These are phyloP conservation scores for Indri indri DNA, from an alignment of 2,113 vertebrate genomes.

Conservation along the genomic window DNA sequence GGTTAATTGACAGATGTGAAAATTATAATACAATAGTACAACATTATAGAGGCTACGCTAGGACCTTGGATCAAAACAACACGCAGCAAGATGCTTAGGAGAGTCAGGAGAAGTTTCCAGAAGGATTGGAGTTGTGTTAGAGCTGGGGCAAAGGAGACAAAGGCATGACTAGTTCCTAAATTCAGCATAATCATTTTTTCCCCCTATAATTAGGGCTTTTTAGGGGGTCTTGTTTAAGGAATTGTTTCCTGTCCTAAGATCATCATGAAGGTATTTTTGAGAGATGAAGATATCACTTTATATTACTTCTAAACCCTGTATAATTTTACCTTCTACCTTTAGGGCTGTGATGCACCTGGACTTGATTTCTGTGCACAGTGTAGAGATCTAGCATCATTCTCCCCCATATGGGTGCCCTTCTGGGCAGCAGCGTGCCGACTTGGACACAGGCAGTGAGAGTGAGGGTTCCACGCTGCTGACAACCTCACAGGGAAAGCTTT, in stretches of 20 bases:
- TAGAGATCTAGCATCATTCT: too few species aligned
- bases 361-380: background rate
- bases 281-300: background rate
- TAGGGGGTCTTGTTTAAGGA: background rate
- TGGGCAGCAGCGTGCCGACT: rapidly evolving
- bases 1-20: background rate
- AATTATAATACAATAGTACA: background rate
- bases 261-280: background rate
- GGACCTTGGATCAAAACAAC: background rate
- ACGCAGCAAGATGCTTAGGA: background rate
- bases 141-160: background rate
- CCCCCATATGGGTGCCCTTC: rapidly evolving
- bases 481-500: background rate
- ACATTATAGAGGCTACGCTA: too few species aligned
- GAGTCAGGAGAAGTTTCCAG: background rate
- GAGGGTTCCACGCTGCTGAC: background rate
- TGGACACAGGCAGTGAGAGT: too few species aligned
- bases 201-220: background rate
- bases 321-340: background rate
- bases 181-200: background rate
- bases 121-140: background rate
- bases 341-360: background rate
- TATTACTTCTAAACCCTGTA: background rate
- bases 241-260: background rate
- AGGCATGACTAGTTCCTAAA: background rate